Conservation (phyloP, 2,888 invertebrate genomes). For the Phyto melanocephala region DNA sequence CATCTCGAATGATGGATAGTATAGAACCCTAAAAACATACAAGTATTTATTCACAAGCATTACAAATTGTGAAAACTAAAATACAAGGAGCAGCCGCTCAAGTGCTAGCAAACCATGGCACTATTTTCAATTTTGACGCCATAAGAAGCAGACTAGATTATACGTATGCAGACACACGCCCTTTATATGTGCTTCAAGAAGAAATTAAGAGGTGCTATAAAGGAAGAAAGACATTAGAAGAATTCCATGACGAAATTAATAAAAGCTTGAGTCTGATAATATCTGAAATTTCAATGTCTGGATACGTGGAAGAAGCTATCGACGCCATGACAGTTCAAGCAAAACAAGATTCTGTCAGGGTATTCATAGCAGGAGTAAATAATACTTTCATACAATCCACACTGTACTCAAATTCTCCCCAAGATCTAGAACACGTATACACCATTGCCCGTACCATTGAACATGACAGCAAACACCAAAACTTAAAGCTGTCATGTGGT, state of each 20-base stretch:
- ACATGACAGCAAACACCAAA: conserved; percentile 4
- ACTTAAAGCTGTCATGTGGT: not conserved
- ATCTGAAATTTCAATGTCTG: not conserved
- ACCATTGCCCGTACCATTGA: not conserved
- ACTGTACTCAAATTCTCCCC: not conserved
- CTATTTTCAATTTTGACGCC: not conserved
- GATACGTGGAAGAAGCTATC: not conserved
- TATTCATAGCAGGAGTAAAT: not conserved
- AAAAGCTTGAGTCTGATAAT: not conserved
- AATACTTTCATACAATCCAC: not conserved
- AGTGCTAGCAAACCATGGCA: not conserved
- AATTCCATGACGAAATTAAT: conserved; percentile 35
- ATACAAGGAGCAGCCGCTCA: not conserved
- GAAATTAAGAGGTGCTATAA: conserved; percentile 26
- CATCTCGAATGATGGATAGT: not conserved
- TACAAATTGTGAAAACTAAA: conserved; percentile 10
- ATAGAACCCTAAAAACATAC: not conserved
- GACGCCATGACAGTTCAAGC: not conserved
- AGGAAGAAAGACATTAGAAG: conserved; percentile 22
- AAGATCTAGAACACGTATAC: not conserved
- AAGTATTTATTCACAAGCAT: not conserved
- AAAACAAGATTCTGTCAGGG: not conserved
- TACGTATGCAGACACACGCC: conserved; percentile 17
- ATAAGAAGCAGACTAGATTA: not conserved
- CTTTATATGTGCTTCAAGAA: conserved; percentile 33